phyloP scores from a whole-genome alignment of 2,113 vertebrate species.

The Lamprotornis superbus region DNA sequence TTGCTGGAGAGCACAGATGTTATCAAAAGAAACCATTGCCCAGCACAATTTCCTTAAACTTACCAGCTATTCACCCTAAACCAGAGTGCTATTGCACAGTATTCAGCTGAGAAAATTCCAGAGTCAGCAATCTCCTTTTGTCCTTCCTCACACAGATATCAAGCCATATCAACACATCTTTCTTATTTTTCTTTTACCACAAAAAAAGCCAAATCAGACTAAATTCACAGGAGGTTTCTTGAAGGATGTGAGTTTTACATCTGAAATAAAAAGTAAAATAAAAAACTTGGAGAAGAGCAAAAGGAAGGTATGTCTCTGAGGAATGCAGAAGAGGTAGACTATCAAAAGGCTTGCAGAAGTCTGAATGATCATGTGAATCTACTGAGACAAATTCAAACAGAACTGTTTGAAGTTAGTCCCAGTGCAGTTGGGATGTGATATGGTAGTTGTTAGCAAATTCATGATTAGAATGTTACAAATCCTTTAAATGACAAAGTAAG shows the following conservation, averaged over 20 bases:
- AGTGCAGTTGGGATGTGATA: background rate
- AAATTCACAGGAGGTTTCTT: background rate
- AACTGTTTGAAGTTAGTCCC: background rate
- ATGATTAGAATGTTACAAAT: background rate
- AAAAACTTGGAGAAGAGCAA: background rate
- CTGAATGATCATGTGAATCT: background rate
- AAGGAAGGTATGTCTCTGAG: background rate
- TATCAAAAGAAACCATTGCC: background rate
- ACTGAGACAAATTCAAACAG: background rate
- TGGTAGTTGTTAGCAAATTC: background rate
- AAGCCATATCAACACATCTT: background rate
- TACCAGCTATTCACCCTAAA: background rate
- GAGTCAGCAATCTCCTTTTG: background rate
- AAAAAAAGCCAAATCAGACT: background rate
- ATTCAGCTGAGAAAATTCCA: background rate
- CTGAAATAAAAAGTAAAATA: background rate
- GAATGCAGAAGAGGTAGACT: background rate
- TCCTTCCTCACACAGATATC: background rate
- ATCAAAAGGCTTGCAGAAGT: background rate
- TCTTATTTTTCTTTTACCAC: background rate
- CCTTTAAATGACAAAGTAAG: background rate
- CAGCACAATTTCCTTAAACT: background rate
- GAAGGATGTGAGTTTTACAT: background rate
- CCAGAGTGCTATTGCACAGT: background rate
- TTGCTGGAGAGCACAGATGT: background rate